A percentile compares a stretch with the other conserved stretches of the same genome.
phyloP scores from a whole-genome alignment of 2,113 vertebrate species.

The Vulpes vulpes region DNA sequence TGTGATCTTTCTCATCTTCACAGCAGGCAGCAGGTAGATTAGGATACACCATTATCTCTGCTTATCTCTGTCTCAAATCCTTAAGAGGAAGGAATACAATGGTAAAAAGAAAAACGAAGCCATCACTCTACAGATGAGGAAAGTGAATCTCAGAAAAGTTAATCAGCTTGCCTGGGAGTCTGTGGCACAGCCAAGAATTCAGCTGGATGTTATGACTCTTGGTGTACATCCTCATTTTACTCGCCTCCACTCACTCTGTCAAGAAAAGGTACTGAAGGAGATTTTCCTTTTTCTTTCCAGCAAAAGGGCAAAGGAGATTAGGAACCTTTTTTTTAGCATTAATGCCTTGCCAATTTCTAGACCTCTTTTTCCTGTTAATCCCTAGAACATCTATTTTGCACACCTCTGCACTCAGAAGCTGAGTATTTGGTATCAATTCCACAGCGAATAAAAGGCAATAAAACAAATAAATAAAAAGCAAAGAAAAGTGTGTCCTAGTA shows the following conservation, averaged over 20 bases:
- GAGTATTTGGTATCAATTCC: background rate
- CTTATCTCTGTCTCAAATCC: background rate
- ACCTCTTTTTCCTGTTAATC: background rate
- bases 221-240: background rate
- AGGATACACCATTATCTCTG: background rate
- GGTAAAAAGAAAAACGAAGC: background rate
- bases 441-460: background rate
- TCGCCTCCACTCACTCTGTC: accelerated
- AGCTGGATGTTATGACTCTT: background rate
- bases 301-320: background rate
- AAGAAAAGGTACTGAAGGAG: background rate
- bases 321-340: background rate
- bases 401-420: background rate
- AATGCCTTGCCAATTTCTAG: background rate
- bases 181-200: background rate
- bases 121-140: background rate
- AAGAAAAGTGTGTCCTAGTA: background rate
- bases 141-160: background rate
- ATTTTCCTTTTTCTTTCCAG: background rate
- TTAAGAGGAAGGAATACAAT: background rate
- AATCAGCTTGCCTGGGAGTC: background rate
- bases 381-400: background rate
- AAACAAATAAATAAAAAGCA: background rate
- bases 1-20: background rate
- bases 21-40: background rate